phyloP scores from a whole-genome alignment of 2,797 vertebrate genomes.

The Brotula barbata region DNA sequence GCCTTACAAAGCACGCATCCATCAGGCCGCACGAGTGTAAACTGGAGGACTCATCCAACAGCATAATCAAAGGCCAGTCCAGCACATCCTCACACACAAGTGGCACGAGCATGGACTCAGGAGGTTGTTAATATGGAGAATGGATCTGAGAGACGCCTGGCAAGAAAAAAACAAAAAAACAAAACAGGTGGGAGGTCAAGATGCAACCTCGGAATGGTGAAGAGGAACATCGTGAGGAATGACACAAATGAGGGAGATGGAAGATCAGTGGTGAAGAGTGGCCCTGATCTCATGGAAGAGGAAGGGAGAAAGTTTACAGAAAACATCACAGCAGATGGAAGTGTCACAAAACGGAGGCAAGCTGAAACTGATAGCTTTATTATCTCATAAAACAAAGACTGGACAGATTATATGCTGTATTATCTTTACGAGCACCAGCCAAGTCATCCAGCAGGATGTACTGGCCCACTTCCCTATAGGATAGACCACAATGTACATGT shows the following conservation, averaged over 20 bases:
- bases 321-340: neutral
- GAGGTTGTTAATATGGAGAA: constrained; percentile 44
- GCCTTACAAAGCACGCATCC: neutral
- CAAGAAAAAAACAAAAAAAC: constrained; percentile 46
- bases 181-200: constrained; percentile 23
- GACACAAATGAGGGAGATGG: neutral
- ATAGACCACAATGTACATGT: too few species aligned
- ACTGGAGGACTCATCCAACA: neutral
- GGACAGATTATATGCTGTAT: too few species aligned
- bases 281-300: constrained; percentile 20
- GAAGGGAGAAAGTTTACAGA: neutral
- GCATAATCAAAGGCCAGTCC: too few species aligned
- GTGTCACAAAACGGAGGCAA: constrained; percentile 22
- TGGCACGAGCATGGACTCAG: constrained; percentile 11
- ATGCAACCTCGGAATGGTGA: neutral
- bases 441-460: too few species aligned
- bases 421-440: too few species aligned
- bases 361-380: too few species aligned
- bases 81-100: neutral
- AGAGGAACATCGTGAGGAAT: neutral
- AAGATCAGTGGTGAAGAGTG: neutral
- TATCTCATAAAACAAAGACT: constrained; percentile 9
- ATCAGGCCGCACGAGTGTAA: constrained; percentile 1
- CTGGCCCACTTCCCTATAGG: too few species aligned
- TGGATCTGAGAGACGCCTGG: constrained; percentile 29